These are phyloP conservation scores for Glaucopsyche alexis DNA, from an alignment of 2,888 invertebrate species.

Conservation along the genomic window DNA sequence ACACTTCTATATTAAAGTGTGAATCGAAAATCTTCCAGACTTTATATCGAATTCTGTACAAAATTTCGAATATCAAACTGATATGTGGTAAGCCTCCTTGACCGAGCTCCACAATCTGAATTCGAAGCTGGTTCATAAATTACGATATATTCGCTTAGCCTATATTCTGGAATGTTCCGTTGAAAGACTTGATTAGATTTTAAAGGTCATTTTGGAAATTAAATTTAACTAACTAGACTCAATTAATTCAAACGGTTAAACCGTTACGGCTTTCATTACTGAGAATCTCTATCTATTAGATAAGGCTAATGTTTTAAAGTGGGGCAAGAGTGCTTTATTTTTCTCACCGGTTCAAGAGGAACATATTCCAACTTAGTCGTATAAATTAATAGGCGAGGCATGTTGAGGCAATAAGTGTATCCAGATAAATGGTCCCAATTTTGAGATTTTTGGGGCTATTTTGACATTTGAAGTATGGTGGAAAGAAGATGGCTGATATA, in stretches of 20 bases:
- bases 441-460: no score
- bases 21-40: constrained; percentile 7
- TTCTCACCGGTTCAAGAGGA: no score
- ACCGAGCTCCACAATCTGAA: constrained; percentile 23
- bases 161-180: constrained; percentile 10
- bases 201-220: constrained; percentile 19
- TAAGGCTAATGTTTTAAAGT: no score
- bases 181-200: constrained; percentile 29
- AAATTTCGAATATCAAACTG: constrained; percentile 22
- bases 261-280: neutral
- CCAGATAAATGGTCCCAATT: no score
- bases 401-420: no score
- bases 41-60: constrained; percentile 23
- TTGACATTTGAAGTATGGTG: no score
- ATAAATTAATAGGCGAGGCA: no score
- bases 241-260: neutral
- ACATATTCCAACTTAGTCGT: no score
- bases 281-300: neutral
- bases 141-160: constrained; percentile 29
- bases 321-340: no score
- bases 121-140: constrained; percentile 28
- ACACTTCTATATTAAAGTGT: neutral
- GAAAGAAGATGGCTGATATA: no score
- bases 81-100: constrained; percentile 24
- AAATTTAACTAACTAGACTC: constrained; percentile 20